Base-by-base conservation (phyloP, 2,797 vertebrate genomes). In the Neoniphon sammara region DNA sequence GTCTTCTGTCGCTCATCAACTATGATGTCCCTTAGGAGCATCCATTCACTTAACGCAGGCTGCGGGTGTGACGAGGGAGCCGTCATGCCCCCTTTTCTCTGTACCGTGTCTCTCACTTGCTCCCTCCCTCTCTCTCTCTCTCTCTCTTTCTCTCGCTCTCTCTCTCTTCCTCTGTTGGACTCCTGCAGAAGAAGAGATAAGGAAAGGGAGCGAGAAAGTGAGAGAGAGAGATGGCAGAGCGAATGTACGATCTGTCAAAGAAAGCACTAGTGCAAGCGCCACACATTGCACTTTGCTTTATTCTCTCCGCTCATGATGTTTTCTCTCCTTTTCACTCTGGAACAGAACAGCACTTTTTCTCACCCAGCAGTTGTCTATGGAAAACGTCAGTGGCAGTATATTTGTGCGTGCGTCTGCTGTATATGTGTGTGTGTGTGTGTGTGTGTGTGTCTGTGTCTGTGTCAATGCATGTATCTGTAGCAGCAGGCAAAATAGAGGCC, bases 401-500 rank as follows among this genome's bases (percentile, higher is more conserved):
- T 31, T 31, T 31, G 30, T 31, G 30, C 30, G 6, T 31, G 30
- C 6, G 34, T 57, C 14, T 14, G 57, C 25, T n/a, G 6, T 73
- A 44, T 54, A 5, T 4, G n/a, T 42, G 18, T 66, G 27, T 52
- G 20, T 46, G 31, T 18, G 8, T 34, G 31, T 2, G 5, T 23
- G 25, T 50, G 14, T 62, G 34, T 30, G 21, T 21, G 27, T 44
- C 15, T 66, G 44, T 73, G 56, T 73, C 27, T 58, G 21, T 59
- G 53, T 30, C 30, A 42, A 63, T 50, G 31, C 1, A 0, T 70
- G 50, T 50, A 23, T 72, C 53, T 30, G 30, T 59, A 78, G 53
- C 49, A 77, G 68, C 72, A 81, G 65, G 67, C 69, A 42, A 46
- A 49, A 54, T 49, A 59, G 72, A 59, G 65, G 75, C 80, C 67